Evolutionary conservation across 2,888 invertebrate genomes (phyloP), one percentile per base, ranked within the genome.

Genomic region (Drosophila falleni): DNA sequence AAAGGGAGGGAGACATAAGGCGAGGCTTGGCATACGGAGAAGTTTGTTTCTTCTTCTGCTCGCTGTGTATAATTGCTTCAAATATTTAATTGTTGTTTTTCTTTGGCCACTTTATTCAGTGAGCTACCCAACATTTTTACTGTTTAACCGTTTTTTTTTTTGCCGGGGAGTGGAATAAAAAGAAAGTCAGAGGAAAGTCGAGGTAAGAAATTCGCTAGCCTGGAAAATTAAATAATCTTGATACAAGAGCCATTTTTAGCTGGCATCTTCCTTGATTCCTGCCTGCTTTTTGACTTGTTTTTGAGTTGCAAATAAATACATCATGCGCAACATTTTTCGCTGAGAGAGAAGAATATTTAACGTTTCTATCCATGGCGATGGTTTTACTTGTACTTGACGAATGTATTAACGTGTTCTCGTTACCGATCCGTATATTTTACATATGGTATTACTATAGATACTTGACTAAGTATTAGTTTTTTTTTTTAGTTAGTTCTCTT

Each of bases 401-500:
- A 23, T 29, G 8, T 29, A 29, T 29, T 29, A 29, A 8, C 6
- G 4, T 29, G 29, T 29, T 29, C 29, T 29, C 29, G 8, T 29
- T 29, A 8, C 5, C 29, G 29, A 44, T 44, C 44, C 44, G 23
- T 26, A 31, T 44, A 55, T 29, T 16, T 33, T 19, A 55, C 51
- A 50, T 19, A 50, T 41, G 8, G 46, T 46, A 9, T 41, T 72
- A 56, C 71, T 73, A 69, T 50, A 23, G 33, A 56, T 75, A 66
- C 39, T 78, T 67, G 31, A 53, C 60, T 78, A 67, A 51, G 69
- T 64, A 29, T 49, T 65, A 41, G 60, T 61, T 63, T 60, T 50
- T 19, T 71, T 64, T n/a, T 37, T 16, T 42, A 23, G 15, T 60
- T 42, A 41, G 66, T 64, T 41, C 54, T 89, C 94, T 94, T 95